Base-by-base conservation (phyloP, 2,888 invertebrate genomes). In the Plusia festucae region DNA sequence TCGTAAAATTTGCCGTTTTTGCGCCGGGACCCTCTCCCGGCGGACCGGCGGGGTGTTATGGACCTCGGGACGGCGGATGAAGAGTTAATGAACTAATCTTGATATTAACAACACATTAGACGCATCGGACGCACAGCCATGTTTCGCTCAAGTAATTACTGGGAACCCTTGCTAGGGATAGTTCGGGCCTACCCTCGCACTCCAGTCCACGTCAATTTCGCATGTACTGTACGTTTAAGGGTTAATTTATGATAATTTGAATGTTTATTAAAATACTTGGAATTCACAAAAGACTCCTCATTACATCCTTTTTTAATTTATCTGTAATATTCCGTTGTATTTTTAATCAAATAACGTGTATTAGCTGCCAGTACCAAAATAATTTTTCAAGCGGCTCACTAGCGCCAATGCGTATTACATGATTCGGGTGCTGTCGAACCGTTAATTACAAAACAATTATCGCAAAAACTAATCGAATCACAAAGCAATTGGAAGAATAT, bases 31-130 rank as follows among this genome's bases (percentile, higher is more conserved):
- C 65, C 81, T 82, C 84, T 82, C 84, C 81, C 72, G 71, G 74
- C 74, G 83, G 79, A 81, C 82, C 77, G 76, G 73, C 73, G 82
- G 75, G 78, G 74, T 68, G 79, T 70, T 76, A 76, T 77, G 70
- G 79, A 74, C 82, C 77, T 81, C 78, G 82, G 82, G 79, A 75
- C 84, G 75, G 76, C 88, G 90, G 92, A 92, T 91, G 93, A 93
- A 91, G 91, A 93, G 94, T 94, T 94, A 94, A 94, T 94, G 92
- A 93, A 94, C 92, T 94, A 94, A 94, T 94, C 91, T 92, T 86
- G 93, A 94, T 94, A 95, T 95, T 93, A 94, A 95, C 94, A 93
- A 93, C 91, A 94, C 93, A 94, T 94, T 93, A 93, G 91, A 86
- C 89, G 88, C 93, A 93, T 91, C 92, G 93, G 93, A 89, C 92